Conservation (phyloP, 30 jellyfish, hydroid and myxozoan species). For the Aurelia sp. region DNA sequence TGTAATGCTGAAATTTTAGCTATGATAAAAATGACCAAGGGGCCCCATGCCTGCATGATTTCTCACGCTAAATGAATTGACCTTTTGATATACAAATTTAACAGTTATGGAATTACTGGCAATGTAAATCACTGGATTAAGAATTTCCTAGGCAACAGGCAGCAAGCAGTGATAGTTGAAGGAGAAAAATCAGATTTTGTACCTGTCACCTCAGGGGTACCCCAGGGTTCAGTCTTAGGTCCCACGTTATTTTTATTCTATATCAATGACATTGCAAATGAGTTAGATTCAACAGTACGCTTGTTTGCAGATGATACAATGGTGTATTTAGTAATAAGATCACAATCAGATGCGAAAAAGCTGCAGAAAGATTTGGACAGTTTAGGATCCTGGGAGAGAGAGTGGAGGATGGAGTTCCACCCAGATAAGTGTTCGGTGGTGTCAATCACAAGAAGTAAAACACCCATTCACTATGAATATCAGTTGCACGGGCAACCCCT, state of each 20-base stretch:
- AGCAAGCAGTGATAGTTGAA: conserved; percentile 31
- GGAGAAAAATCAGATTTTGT: conserved; percentile 38
- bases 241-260: no score
- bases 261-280: no score
- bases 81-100: conserved; percentile 32
- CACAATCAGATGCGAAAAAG: no score
- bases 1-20: not conserved
- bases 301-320: no score
- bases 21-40: no score
- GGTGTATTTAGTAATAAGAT: no score
- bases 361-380: conserved; percentile 7
- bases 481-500: conserved; percentile 30
- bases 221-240: conserved; percentile 57
- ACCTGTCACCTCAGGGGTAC: conserved; percentile 38
- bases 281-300: no score
- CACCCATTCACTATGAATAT: conserved; percentile 35
- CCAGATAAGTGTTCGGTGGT: conserved; percentile 28
- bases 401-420: conserved; percentile 41
- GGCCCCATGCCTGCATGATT: no score
- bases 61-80: conserved; percentile 24
- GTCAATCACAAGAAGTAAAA: conserved; percentile 17
- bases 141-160: conserved; percentile 12
- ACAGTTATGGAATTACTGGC: conserved; percentile 34
- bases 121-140: conserved; percentile 17
- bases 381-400: conserved; percentile 31